phyloP scores from a whole-genome alignment of 2,888 invertebrate species.

The Athalia circularis region DNA sequence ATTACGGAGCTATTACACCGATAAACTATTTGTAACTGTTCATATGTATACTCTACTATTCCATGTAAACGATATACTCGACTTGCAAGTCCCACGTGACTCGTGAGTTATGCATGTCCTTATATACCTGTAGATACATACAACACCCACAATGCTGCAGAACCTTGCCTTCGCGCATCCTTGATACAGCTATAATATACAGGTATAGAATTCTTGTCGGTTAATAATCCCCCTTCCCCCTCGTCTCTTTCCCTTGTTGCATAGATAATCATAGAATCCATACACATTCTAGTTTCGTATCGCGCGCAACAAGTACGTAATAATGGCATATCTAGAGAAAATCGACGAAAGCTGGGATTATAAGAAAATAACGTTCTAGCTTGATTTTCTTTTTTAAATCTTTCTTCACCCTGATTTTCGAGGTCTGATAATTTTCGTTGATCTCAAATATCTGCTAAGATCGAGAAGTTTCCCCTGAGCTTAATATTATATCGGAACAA shows the following conservation, averaged over 20 bases:
- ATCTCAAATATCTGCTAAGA: no score
- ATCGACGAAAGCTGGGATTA: no score
- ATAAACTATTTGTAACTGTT: slow-evolving; percentile 29
- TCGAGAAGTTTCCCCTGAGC: no score
- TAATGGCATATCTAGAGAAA: no score
- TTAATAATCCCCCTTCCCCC: neutral
- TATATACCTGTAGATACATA: no score
- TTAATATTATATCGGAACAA: no score
- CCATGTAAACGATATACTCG: neutral
- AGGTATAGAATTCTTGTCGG: neutral
- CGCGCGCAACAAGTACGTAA: no score
- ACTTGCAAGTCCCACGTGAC: neutral
- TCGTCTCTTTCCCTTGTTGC: neutral
- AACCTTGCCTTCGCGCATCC: no score
- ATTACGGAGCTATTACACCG: slow-evolving; percentile 19
- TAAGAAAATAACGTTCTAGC: no score
- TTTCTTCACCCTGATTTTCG: no score
- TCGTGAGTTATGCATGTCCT: slow-evolving; percentile 29
- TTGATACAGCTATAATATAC: neutral
- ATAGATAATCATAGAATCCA: neutral
- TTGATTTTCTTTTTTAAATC: no score
- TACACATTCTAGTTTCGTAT: neutral
- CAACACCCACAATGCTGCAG: neutral
- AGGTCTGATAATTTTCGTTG: no score
- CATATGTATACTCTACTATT: neutral